Evolutionary conservation across 2,113 vertebrate genomes (phyloP), one percentile per base, ranked within the genome.

Genomic region (Carassius carassius): DNA sequence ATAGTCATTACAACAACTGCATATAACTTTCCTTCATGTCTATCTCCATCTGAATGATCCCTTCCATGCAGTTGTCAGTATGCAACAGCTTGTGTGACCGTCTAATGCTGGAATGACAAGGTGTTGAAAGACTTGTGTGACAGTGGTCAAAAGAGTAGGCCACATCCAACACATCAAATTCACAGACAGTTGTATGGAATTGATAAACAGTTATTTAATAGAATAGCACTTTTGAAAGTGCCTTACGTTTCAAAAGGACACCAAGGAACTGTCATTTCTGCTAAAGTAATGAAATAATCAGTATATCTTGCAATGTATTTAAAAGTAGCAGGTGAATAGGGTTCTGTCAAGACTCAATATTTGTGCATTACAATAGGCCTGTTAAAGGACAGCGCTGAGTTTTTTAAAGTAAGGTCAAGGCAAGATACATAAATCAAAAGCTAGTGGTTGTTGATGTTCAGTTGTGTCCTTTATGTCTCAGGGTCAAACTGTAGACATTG

Each of bases 121-220:
- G 37, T 49, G 85, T 14, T 80, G 88, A 86, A 84, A 89, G 80
- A 41, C 3, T 9, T 17, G 67, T 54, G 44, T 85, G 83, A 19
- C 47, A 4, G 49, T 72, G 83, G 44, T 47, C 74, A 69, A 35
- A 54, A 13, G 62, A 70, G 72, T 58, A 58, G 1, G 54, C 12
- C 11, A 29, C 29, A 75, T 25, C 25, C 23, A 21, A 8, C 41
- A 13, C 25, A 70, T 54, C 63, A 54, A 29, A 47, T 3, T 23
- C 16, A 3, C 25, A 7, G 4, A 7, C 10, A n/a, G 29, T 56
- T 1, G 54, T 58, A 3, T 1, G 56, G 56, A 2, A 58, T 58
- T 58, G 19, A 0, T 58, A 58, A 58, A 10, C 41, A 9, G 41
- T 49, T 29, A 51, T 65, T 51, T 51, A 67, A 51, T 9, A 41